These are phyloP conservation scores for Mimumesa dahlbomi DNA, from an alignment of 2,888 invertebrate genomes.

Conservation along the genomic window DNA sequence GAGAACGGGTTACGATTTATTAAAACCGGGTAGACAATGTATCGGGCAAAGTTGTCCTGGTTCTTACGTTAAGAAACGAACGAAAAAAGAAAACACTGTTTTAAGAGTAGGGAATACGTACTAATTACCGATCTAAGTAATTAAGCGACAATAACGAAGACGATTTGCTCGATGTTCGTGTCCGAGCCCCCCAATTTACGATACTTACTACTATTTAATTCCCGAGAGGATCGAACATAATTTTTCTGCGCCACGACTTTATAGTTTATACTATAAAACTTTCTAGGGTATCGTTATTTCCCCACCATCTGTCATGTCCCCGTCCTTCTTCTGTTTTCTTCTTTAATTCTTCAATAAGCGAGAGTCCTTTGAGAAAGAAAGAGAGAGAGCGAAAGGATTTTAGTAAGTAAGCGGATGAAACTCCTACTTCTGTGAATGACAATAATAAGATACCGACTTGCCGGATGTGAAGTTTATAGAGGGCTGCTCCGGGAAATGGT, in stretches of 20 bases:
- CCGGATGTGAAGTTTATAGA: conserved; percentile 33
- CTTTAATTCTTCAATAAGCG: too few species aligned
- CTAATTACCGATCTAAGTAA: conserved; percentile 34
- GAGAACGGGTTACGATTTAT: too few species aligned
- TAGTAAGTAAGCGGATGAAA: conserved; percentile 69
- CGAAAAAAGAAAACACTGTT: neutral
- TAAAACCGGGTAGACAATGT: too few species aligned
- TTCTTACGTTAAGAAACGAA: conserved; percentile 19
- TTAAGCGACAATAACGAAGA: conserved; percentile 48
- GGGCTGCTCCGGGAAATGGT: conserved; percentile 62
- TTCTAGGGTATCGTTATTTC: neutral
- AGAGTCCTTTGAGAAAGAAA: conserved; percentile 44
- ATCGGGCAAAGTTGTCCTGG: conserved; percentile 25
- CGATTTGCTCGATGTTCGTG: conserved; percentile 38
- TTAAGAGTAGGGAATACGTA: conserved; percentile 15
- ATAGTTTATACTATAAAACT: neutral
- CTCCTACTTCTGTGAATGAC: conserved; percentile 75
- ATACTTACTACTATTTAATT: conserved; percentile 48
- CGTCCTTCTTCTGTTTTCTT: conserved; percentile 10
- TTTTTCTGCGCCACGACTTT: conserved; percentile 3
- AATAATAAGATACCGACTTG: conserved; percentile 70
- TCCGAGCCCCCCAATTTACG: conserved; percentile 14
- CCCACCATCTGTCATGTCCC: neutral
- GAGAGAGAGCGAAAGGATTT: conserved; percentile 45
- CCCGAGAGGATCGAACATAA: conserved; percentile 28